These are phyloP conservation scores for Gibbula magus DNA, from an alignment of 2,888 invertebrate species.

Conservation along the genomic window DNA sequence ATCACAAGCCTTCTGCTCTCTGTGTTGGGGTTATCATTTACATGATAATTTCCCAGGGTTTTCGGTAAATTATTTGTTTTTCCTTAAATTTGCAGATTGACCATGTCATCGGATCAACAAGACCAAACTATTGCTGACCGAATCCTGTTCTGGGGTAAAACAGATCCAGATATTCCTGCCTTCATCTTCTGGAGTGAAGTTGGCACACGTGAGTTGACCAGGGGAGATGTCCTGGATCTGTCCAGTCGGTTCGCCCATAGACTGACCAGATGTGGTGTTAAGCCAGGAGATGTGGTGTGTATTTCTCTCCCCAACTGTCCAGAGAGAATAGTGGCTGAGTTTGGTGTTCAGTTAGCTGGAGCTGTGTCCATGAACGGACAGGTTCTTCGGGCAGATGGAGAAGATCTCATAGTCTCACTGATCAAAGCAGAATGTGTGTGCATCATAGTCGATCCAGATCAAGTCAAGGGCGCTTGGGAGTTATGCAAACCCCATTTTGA, in stretches of 20 bases:
- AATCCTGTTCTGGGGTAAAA: background rate
- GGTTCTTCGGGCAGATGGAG: background rate
- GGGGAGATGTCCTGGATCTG: constrained; percentile 3
- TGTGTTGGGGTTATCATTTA: no score
- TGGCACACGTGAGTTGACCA: background rate
- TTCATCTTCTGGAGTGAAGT: background rate
- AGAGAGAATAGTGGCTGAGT: background rate
- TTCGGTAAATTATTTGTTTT: no score
- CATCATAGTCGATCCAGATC: background rate
- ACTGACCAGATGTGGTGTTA: background rate
- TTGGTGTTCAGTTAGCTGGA: background rate
- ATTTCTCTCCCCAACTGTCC: background rate
- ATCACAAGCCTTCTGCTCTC: no score
- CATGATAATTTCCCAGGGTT: no score
- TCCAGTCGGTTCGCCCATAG: background rate
- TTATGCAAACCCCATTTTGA: background rate
- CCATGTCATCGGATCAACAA: background rate
- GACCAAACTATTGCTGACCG: background rate
- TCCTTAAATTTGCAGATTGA: no score
- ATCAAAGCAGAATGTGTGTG: background rate
- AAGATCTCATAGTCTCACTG: background rate
- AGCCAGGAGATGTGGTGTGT: constrained; percentile 6
- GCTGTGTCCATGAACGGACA: background rate
- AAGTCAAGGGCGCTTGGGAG: background rate
- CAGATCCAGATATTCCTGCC: background rate